Conservation (phyloP, 2,797 vertebrate genomes). For the Chelon labrosus region DNA sequence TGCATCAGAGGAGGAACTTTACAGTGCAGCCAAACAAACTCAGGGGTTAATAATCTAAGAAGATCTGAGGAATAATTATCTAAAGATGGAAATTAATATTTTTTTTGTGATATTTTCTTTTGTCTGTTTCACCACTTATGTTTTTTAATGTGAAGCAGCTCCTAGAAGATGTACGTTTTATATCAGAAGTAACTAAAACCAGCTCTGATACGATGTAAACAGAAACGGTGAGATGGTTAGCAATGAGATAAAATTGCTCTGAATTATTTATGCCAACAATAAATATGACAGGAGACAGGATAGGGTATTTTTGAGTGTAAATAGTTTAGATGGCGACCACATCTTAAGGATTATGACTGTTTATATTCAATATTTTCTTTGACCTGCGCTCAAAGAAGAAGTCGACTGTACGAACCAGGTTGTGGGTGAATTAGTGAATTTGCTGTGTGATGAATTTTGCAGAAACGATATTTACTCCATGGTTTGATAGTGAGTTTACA, state of each 20-base stretch:
- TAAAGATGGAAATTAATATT: no score
- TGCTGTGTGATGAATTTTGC: neutral
- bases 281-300: neutral
- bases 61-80: no score
- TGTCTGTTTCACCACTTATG: neutral
- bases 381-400: slow-evolving; percentile 3
- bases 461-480: neutral
- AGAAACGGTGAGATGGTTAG: neutral
- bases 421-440: neutral
- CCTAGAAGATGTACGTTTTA: neutral
- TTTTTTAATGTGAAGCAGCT: slow-evolving; percentile 7
- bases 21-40: neutral
- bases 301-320: neutral
- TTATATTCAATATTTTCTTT: neutral
- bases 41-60: neutral
- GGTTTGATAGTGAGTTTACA: neutral
- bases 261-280: neutral
- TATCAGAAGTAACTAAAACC: neutral
- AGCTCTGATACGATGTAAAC: neutral
- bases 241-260: neutral
- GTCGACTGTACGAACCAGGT: neutral
- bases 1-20: neutral
- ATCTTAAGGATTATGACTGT: slow-evolving; percentile 12
- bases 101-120: neutral
- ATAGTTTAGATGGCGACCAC: neutral